A percentile compares a stretch with the other conserved stretches of the same genome.
Evolutionary conservation across 2,888 invertebrate genomes (phyloP).

Genomic region (Steromphala cineraria): DNA sequence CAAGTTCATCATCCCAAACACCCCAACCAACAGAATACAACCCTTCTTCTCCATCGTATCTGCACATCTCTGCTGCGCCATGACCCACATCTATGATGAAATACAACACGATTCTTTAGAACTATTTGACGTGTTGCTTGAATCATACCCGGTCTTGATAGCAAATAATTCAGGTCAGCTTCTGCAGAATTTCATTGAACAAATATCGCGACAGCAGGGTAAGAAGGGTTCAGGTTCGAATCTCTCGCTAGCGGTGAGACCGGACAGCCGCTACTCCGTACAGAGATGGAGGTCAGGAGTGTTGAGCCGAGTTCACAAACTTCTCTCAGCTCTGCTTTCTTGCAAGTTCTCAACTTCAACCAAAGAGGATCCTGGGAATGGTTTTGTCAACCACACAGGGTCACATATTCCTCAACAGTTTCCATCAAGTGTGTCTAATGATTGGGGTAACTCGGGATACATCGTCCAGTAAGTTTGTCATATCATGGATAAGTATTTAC

Average conservation of each 20-base stretch:
- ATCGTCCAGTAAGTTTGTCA: constrained; percentile 32
- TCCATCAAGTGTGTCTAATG: constrained; percentile 26
- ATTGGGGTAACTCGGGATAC: constrained; percentile 44
- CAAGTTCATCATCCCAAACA: constrained; percentile 53
- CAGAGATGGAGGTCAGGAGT: constrained; percentile 88
- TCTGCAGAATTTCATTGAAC: constrained; percentile 86
- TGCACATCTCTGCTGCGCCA: constrained; percentile 89
- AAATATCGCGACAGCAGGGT: constrained; percentile 81
- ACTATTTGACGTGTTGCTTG: constrained; percentile 86
- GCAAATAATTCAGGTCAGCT: constrained; percentile 83
- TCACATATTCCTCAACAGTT: constrained; percentile 24
- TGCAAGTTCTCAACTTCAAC: constrained; percentile 8
- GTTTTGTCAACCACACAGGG: not conserved
- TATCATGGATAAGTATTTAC: too few relatives aligned
- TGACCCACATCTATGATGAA: constrained; percentile 89
- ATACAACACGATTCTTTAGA: constrained; percentile 90
- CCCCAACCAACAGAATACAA: constrained; percentile 59
- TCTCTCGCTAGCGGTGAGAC: constrained; percentile 82
- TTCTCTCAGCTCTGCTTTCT: constrained; percentile 67
- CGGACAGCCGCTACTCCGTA: constrained; percentile 84
- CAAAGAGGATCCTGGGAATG: not conserved
- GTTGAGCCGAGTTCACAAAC: constrained; percentile 81
- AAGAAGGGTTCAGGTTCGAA: constrained; percentile 66
- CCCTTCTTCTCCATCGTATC: constrained; percentile 87
- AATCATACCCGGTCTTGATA: constrained; percentile 82